A percentile compares a stretch with the other conserved stretches of the same genome.
phyloP scores from a whole-genome alignment of 2,113 vertebrate species.

The Chlamydotis undulata region DNA sequence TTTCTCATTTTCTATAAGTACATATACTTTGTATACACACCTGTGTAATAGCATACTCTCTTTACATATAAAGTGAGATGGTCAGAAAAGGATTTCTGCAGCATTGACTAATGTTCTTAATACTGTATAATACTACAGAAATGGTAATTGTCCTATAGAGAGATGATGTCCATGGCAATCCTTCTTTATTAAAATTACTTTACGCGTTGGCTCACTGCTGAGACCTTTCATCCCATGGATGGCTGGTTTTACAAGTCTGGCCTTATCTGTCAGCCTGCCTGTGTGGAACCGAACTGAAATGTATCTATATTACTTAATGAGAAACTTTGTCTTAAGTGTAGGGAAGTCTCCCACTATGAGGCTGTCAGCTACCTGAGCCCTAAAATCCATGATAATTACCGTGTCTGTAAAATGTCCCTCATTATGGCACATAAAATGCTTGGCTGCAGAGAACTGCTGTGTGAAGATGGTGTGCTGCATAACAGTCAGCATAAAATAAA shows the following conservation, averaged over 20 bases:
- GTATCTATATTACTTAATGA: constrained; percentile 73
- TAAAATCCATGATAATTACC: constrained; percentile 75
- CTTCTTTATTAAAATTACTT: constrained; percentile 40
- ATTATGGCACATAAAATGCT: constrained; percentile 70
- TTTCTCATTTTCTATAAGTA: background rate
- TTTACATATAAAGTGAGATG: background rate
- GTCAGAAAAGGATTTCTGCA: background rate
- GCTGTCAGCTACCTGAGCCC: constrained; percentile 72
- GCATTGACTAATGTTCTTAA: constrained; percentile 18
- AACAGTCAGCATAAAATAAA: constrained; percentile 70
- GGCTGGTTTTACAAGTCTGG: constrained; percentile 63
- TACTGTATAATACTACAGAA: background rate
- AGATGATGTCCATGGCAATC: constrained; percentile 21
- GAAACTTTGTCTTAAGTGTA: constrained; percentile 70
- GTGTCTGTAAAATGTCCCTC: constrained; percentile 69
- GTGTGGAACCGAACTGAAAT: constrained; percentile 53
- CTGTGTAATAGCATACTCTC: background rate
- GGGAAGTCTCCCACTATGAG: constrained; percentile 66
- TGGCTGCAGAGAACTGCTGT: constrained; percentile 68
- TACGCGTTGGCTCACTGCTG: constrained; percentile 11
- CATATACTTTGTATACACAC: background rate
- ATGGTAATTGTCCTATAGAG: constrained; percentile 31
- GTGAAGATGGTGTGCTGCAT: constrained; percentile 56
- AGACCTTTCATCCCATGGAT: constrained; percentile 49
- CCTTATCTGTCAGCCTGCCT: constrained; percentile 59